phyloP scores from a whole-genome alignment of 2,797 vertebrate species.

The Acanthornis magna region DNA sequence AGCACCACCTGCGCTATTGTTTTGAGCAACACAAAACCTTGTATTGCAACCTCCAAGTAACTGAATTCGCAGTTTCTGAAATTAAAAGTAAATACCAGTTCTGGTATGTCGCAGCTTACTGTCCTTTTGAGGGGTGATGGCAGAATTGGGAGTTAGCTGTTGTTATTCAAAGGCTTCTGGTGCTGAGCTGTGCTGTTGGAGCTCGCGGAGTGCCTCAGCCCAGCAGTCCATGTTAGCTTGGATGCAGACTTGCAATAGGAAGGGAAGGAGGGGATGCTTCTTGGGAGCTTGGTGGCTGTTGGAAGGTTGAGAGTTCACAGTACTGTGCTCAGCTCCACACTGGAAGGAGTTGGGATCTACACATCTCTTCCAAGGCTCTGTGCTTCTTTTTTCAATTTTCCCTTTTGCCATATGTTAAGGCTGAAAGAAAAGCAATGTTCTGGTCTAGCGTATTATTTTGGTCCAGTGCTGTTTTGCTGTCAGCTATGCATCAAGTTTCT shows the following conservation, averaged over 20 bases:
- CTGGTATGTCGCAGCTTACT: fast-evolving
- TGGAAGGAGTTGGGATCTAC: background rate
- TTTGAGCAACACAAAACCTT: background rate
- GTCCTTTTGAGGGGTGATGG: background rate
- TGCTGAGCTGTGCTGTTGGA: background rate
- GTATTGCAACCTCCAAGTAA: background rate
- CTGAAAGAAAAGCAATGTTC: background rate
- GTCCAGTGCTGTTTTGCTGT: background rate
- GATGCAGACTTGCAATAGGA: background rate
- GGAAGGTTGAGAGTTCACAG: background rate
- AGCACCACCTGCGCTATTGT: background rate
- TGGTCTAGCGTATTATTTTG: background rate
- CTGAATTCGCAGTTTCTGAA: background rate
- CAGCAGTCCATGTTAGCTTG: fast-evolving
- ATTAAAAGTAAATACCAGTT: background rate
- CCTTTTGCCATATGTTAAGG: background rate
- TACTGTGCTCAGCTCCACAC: background rate
- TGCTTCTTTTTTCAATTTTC: background rate
- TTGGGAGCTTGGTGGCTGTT: background rate
- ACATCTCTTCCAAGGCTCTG: background rate
- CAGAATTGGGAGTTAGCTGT: background rate
- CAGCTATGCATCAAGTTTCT: background rate
- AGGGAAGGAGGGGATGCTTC: background rate
- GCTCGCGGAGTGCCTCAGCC: fast-evolving
- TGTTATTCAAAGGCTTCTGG: background rate